phyloP scores from a whole-genome alignment of 2,888 invertebrate species.

The Epicampocera succincta region DNA sequence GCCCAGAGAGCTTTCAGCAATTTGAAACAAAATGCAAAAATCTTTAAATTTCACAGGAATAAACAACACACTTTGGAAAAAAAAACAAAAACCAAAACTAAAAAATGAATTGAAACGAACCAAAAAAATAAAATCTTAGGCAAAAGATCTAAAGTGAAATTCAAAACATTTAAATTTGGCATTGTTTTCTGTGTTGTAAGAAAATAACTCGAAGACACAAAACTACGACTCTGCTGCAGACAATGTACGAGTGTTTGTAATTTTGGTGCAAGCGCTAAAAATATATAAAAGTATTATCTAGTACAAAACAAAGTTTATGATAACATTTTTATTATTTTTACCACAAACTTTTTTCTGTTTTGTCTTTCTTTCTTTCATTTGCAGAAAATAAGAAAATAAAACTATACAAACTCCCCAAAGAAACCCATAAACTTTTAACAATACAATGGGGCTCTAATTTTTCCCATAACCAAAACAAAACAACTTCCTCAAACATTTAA shows the following conservation, averaged over 20 bases:
- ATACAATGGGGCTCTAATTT: conserved; percentile 60
- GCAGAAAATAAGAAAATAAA: no score
- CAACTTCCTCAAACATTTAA: conserved; percentile 63
- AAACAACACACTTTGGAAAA: conserved; percentile 7
- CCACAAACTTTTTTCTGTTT: neutral
- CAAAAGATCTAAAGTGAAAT: conserved; percentile 59
- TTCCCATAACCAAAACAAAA: conserved; percentile 59
- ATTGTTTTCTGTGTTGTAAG: conserved; percentile 44
- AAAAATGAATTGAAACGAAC: conserved; percentile 5
- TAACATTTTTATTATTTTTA: conserved; percentile 61
- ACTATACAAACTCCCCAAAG: conserved; percentile 27
- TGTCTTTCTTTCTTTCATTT: neutral
- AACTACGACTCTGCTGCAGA: conserved; percentile 23
- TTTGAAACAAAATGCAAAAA: conserved; percentile 46
- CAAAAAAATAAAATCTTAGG: conserved; percentile 39
- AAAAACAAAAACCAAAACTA: neutral
- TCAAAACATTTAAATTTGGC: conserved; percentile 63
- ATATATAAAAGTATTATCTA: conserved; percentile 26
- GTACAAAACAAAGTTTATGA: conserved; percentile 67
- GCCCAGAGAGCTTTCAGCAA: no score
- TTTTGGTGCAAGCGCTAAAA: conserved; percentile 7
- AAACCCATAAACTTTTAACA: conserved; percentile 52
- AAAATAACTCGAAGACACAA: conserved; percentile 19
- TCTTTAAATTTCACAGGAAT: conserved; percentile 60
- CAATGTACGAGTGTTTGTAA: conserved; percentile 60